Evolutionary conservation across 2,797 vertebrate genomes (phyloP).

Genomic region (Cuniculus paca): DNA sequence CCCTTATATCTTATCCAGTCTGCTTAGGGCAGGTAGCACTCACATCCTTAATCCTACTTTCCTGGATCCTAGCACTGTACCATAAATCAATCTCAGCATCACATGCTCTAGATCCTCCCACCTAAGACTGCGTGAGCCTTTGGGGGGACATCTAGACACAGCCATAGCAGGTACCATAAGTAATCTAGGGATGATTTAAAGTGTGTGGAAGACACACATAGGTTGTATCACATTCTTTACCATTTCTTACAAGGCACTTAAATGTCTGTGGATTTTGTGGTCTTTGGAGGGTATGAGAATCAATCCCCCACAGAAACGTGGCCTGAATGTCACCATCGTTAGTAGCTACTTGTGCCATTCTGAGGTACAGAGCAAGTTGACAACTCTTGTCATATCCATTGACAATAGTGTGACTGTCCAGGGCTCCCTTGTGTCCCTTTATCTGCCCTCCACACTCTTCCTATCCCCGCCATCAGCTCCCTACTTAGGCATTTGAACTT

Average conservation of each 20-base stretch:
- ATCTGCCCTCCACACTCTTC: rapidly evolving
- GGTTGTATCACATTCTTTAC: neutral
- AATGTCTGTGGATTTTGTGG: neutral
- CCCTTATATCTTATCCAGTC: neutral
- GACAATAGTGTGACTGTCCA: neutral
- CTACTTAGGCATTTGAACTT: neutral
- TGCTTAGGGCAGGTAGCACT: neutral
- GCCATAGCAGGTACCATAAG: neutral
- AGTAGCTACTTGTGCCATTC: neutral
- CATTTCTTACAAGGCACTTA: neutral
- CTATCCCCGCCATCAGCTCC: rapidly evolving
- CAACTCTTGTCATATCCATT: neutral
- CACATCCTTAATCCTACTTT: neutral
- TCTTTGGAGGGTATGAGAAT: too few relatives aligned
- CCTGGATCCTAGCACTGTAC: neutral
- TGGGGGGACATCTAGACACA: neutral
- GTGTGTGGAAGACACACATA: neutral
- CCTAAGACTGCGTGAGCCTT: neutral
- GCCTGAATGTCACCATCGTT: neutral
- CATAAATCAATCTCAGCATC: neutral
- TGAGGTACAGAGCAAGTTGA: too few relatives aligned
- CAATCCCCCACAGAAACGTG: neutral
- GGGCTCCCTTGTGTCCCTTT: too few relatives aligned
- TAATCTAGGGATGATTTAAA: neutral
- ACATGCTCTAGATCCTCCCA: neutral